Percentiles rank a stretch among this genome's conserved stretches.
phyloP scores from a whole-genome alignment of 2,888 invertebrate genomes.

The Leptinotarsa haldemani region DNA sequence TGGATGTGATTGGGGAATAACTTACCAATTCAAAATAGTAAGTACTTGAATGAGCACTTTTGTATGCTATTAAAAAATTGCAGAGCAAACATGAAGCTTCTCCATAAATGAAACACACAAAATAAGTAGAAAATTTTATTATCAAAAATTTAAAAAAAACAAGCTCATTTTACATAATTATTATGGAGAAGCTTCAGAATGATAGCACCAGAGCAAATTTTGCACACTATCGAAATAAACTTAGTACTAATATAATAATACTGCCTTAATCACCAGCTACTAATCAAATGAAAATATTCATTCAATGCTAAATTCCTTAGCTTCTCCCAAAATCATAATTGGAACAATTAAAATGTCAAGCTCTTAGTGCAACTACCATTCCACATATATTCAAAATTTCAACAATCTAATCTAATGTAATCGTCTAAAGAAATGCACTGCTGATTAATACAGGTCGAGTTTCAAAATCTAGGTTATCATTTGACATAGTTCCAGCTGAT shows the following conservation, averaged over 20 bases:
- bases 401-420: conserved; percentile 21
- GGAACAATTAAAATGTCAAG: conserved; percentile 45
- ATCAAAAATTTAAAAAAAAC: conserved; percentile 28
- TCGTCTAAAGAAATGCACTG: background rate
- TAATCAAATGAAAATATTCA: conserved; percentile 28
- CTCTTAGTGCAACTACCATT: conserved; percentile 60
- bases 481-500: conserved; percentile 14
- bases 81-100: conserved; percentile 56
- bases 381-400: conserved; percentile 44
- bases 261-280: conserved; percentile 41
- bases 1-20: too few species aligned
- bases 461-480: background rate
- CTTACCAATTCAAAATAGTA: too few species aligned
- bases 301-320: conserved; percentile 56
- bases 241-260: conserved; percentile 47
- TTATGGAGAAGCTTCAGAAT: conserved; percentile 65
- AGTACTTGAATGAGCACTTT: background rate
- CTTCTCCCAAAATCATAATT: conserved; percentile 57
- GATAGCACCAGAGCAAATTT: conserved; percentile 57
- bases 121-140: conserved; percentile 51
- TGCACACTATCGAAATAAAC: conserved; percentile 42
- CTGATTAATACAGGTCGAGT: background rate
- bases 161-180: conserved; percentile 44
- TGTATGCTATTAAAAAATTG: conserved; percentile 13
- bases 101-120: conserved; percentile 60